Evolutionary conservation across 2,888 invertebrate species (phyloP).

Genomic region (Sepioteuthis lessoniana): DNA sequence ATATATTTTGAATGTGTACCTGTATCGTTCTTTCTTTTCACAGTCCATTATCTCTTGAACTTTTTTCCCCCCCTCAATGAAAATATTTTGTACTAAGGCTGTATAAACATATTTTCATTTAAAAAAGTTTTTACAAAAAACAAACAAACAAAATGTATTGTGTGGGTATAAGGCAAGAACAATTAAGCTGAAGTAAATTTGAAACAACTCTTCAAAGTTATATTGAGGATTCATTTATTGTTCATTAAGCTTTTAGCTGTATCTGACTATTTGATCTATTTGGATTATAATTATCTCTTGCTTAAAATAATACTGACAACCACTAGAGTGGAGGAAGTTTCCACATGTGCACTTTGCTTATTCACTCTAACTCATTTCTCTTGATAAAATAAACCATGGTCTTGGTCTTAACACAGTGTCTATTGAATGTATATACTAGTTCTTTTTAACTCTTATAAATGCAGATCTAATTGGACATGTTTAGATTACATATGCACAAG

Average conservation of each 20-base stretch:
- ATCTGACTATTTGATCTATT: neutral
- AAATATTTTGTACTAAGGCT: neutral
- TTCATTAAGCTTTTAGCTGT: neutral
- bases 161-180: neutral
- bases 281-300: constrained; percentile 12
- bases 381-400: neutral
- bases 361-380: neutral
- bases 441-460: neutral
- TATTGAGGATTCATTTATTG: neutral
- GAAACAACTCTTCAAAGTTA: neutral
- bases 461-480: neutral
- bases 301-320: neutral
- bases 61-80: too few relatives aligned
- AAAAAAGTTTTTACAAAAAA: too few relatives aligned
- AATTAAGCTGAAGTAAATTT: neutral
- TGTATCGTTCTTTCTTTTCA: too few relatives aligned
- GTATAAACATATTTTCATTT: neutral
- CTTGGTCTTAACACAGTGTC: neutral
- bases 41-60: too few relatives aligned
- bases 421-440: neutral
- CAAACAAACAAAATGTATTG: neutral
- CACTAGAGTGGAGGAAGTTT: neutral
- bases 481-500: neutral
- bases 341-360: neutral
- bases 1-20: too few relatives aligned